phyloP scores from a whole-genome alignment of 2,113 vertebrate species.

The Girardinichthys multiradiatus region DNA sequence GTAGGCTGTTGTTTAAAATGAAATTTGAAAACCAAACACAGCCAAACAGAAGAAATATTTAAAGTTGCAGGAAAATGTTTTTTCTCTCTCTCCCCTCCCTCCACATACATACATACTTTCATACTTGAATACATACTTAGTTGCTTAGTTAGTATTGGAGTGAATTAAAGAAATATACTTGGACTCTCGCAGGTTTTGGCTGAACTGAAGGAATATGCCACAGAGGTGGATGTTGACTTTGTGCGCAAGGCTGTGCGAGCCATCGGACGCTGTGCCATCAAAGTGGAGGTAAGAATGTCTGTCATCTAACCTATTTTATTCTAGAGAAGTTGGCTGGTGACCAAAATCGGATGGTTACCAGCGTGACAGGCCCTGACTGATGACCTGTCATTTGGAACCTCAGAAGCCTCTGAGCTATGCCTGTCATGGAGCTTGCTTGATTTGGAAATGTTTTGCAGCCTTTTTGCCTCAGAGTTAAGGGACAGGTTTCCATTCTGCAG shows the following conservation, averaged over 20 bases:
- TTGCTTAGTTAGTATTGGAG: too few species aligned
- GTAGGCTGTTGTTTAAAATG: background rate
- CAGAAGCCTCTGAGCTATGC: background rate
- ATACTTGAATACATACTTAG: too few species aligned
- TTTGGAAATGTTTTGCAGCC: background rate
- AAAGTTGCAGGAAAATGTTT: background rate
- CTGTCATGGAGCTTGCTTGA: background rate
- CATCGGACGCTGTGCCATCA: conserved; percentile 97
- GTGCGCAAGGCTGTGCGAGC: conserved; percentile 97
- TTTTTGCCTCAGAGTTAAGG: background rate
- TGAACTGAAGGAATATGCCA: conserved; percentile 97
- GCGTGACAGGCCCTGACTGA: too few species aligned
- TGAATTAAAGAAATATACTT: background rate
- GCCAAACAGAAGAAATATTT: background rate
- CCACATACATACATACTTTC: too few species aligned
- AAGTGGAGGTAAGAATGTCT: conserved; percentile 86
- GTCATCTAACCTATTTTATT: background rate
- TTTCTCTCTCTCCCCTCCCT: too few species aligned
- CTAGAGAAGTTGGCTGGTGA: background rate
- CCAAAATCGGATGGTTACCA: background rate
- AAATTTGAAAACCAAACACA: background rate
- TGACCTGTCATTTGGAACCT: background rate
- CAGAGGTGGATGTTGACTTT: conserved; percentile 98
- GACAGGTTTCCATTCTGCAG: background rate
- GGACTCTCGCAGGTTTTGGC: conserved; percentile 87